A percentile compares a stretch with the other conserved stretches of the same genome.
These are phyloP conservation scores for Nipponacmea schrenckii DNA, from an alignment of 2,888 invertebrate species.

Conservation along the genomic window DNA sequence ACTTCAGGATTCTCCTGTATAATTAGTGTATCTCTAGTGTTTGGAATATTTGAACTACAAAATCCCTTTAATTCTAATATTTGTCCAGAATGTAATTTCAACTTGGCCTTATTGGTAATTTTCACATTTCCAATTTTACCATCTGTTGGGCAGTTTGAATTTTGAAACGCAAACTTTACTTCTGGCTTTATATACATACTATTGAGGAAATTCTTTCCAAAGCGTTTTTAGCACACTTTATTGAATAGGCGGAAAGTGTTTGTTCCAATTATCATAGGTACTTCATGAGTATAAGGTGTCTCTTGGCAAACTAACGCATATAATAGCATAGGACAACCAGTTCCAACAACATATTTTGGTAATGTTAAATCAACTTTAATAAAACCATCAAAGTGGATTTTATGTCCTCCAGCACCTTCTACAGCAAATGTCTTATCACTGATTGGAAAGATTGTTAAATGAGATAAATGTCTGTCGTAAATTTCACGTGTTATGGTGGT, in stretches of 20 bases:
- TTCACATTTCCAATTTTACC: neutral
- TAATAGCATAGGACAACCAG: neutral
- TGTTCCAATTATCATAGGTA: constrained; percentile 17
- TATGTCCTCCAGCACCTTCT: neutral
- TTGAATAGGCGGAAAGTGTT: neutral
- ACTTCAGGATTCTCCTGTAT: neutral
- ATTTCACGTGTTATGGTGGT: neutral
- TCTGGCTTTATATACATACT: too few relatives aligned
- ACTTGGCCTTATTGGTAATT: neutral
- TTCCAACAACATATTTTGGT: neutral
- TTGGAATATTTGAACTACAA: neutral
- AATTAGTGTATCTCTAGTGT: too few relatives aligned
- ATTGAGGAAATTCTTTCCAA: neutral
- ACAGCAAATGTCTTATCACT: neutral
- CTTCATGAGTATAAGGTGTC: neutral
- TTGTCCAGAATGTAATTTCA: neutral
- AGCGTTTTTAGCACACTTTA: neutral
- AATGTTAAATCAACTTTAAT: neutral
- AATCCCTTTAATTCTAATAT: neutral
- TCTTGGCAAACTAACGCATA: constrained; percentile 11
- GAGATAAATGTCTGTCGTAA: neutral
- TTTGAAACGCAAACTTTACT: too few relatives aligned
- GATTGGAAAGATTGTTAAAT: neutral
- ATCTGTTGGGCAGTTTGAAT: too few relatives aligned
- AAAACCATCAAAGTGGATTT: neutral